Conservation (phyloP, 2,888 invertebrate genomes). For the Stenichneumon culpator region DNA sequence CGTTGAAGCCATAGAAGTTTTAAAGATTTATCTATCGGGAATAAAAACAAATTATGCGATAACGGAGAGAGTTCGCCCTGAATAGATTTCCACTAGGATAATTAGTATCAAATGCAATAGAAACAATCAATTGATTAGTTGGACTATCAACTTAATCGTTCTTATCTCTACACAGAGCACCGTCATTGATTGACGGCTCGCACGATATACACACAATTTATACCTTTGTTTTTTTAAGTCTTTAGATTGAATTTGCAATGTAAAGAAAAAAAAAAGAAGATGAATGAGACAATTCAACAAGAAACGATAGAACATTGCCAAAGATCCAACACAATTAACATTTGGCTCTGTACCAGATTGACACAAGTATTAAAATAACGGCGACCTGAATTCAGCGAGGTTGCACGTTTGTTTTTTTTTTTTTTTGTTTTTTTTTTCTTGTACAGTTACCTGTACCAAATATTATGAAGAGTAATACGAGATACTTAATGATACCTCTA, state of each 20-base stretch:
- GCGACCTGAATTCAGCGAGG: constrained; percentile 42
- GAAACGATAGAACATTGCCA: constrained; percentile 70
- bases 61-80: background rate
- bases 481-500: constrained; percentile 50
- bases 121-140: constrained; percentile 35
- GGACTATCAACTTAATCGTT: constrained; percentile 33
- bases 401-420: constrained; percentile 26
- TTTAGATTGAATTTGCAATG: constrained; percentile 57
- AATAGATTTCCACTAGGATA: constrained; percentile 22
- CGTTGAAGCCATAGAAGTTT: constrained; percentile 53
- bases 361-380: constrained; percentile 67
- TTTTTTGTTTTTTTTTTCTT: constrained; percentile 15
- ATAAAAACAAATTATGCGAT: background rate
- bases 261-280: constrained; percentile 34
- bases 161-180: constrained; percentile 17
- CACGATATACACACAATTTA: constrained; percentile 3
- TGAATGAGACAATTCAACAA: constrained; percentile 49
- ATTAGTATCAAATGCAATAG: constrained; percentile 37
- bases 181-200: constrained; percentile 44
- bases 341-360: constrained; percentile 72
- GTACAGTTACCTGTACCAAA: constrained; percentile 66
- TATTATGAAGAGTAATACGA: constrained; percentile 50
- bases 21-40: constrained; percentile 39
- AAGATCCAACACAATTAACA: constrained; percentile 74
- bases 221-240: constrained; percentile 22